These are phyloP conservation scores for Xylota sylvarum DNA, from an alignment of 2,888 invertebrate species.

Conservation along the genomic window DNA sequence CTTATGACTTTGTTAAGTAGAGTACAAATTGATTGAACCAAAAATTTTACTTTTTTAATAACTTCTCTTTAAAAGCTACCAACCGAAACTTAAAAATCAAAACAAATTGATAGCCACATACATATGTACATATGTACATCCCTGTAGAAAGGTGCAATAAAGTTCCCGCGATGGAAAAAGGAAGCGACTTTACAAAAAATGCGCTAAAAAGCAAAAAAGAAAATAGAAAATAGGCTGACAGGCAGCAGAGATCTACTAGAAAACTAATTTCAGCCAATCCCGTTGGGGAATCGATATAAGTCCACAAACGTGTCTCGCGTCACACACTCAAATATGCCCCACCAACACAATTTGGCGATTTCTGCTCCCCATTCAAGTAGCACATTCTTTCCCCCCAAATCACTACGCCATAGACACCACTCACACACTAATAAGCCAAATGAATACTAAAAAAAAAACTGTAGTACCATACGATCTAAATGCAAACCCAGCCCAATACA, in stretches of 20 bases:
- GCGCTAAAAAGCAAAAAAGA: conserved; percentile 29
- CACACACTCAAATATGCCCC: conserved; percentile 5
- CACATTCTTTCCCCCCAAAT: conserved; percentile 24
- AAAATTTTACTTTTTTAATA: too few species aligned
- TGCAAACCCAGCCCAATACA: conserved; percentile 57
- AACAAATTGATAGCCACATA: not conserved
- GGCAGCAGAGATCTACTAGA: conserved; percentile 54
- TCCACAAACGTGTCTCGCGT: conserved; percentile 47
- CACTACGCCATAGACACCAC: conserved; percentile 13
- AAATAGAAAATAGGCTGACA: conserved; percentile 62
- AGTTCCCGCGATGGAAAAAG: conserved; percentile 4
- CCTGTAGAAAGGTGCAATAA: conserved; percentile 13
- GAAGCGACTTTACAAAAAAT: conserved; percentile 18
- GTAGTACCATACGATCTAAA: conserved; percentile 4
- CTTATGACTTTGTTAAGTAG: too few species aligned
- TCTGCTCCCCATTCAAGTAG: conserved; percentile 3
- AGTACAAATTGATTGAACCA: too few species aligned
- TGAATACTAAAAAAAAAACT: conserved; percentile 1
- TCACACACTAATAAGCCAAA: not conserved
- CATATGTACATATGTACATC: too few species aligned
- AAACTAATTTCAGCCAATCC: conserved; percentile 52
- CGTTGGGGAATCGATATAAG: conserved; percentile 60
- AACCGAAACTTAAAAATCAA: not conserved
- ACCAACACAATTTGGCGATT: conserved; percentile 15
- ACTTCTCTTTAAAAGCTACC: too few species aligned